A percentile compares a stretch with the other conserved stretches of the same genome.
phyloP scores from a whole-genome alignment of 2,113 vertebrate genomes.

The Mungos mungo region DNA sequence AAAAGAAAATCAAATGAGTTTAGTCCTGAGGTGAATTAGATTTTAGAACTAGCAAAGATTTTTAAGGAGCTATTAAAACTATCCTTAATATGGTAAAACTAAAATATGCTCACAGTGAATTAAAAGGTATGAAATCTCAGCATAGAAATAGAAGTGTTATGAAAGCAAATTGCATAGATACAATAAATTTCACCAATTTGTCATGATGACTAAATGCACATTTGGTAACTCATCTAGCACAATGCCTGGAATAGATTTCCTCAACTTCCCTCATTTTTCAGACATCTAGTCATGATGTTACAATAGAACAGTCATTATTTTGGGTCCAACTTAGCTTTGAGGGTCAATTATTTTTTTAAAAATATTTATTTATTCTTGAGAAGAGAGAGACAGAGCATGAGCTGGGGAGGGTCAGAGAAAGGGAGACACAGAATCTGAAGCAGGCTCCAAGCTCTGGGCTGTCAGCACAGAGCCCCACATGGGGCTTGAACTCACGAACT shows the following conservation, averaged over 20 bases:
- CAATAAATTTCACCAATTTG: not conserved
- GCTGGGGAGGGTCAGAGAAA: no score
- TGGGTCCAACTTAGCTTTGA: not conserved
- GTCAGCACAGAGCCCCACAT: no score
- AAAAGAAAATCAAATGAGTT: not conserved
- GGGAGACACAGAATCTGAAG: no score
- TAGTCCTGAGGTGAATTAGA: not conserved
- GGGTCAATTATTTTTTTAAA: not conserved
- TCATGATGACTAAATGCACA: not conserved
- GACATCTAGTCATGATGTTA: not conserved
- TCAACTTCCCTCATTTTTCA: not conserved
- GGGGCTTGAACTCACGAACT: no score
- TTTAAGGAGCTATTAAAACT: not conserved
- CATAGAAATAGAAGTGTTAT: not conserved
- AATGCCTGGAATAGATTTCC: not conserved
- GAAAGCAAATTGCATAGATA: not conserved
- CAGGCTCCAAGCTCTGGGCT: no score
- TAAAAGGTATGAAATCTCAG: not conserved
- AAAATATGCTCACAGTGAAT: not conserved
- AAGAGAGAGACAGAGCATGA: no score
- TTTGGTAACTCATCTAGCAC: not conserved
- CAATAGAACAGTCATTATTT: not conserved
- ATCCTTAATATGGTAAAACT: not conserved
- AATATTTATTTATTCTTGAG: no score
- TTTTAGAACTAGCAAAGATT: not conserved